A percentile compares a stretch with the other conserved stretches of the same genome.
Evolutionary conservation across 2,113 vertebrate species (phyloP).

Genomic region (Microtus pennsylvanicus): DNA sequence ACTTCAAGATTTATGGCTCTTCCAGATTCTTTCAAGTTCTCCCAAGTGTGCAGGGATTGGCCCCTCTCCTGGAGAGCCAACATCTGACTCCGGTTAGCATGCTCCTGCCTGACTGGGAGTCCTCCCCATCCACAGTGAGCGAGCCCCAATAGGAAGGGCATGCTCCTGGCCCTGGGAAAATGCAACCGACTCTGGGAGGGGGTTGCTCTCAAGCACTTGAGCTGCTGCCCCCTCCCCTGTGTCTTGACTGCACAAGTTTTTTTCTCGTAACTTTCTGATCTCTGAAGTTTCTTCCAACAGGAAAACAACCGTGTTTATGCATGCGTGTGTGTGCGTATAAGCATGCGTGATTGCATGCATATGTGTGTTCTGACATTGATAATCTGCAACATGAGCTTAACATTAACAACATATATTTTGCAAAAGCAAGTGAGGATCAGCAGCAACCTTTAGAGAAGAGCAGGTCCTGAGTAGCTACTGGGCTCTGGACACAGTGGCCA

Average conservation of each 20-base stretch:
- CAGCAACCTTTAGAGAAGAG: accelerated
- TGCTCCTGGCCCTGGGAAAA: constrained; percentile 68
- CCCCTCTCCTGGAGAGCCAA: constrained; percentile 81
- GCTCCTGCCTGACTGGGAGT: constrained; percentile 82
- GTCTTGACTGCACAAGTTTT: constrained; percentile 69
- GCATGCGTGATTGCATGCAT: accelerated
- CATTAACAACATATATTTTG: neutral
- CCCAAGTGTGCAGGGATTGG: constrained; percentile 83
- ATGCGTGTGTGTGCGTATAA: accelerated
- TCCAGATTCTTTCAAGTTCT: constrained; percentile 86
- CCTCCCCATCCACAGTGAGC: constrained; percentile 75
- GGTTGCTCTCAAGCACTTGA: constrained; percentile 68
- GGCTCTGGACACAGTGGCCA: neutral
- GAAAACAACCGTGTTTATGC: neutral
- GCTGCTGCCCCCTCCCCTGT: constrained; percentile 49
- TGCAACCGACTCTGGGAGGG: constrained; percentile 66
- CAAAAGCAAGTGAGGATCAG: neutral
- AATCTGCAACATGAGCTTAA: neutral
- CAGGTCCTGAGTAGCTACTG: neutral
- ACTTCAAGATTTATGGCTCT: constrained; percentile 85
- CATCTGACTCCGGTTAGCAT: constrained; percentile 89
- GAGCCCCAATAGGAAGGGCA: constrained; percentile 68
- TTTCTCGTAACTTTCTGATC: constrained; percentile 68
- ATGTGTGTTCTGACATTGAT: neutral
- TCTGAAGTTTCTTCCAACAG: neutral